Percentiles rank a stretch among this genome's conserved stretches.
Evolutionary conservation across 2,888 invertebrate species (phyloP).

Genomic region (Muschampia plurimacula): DNA sequence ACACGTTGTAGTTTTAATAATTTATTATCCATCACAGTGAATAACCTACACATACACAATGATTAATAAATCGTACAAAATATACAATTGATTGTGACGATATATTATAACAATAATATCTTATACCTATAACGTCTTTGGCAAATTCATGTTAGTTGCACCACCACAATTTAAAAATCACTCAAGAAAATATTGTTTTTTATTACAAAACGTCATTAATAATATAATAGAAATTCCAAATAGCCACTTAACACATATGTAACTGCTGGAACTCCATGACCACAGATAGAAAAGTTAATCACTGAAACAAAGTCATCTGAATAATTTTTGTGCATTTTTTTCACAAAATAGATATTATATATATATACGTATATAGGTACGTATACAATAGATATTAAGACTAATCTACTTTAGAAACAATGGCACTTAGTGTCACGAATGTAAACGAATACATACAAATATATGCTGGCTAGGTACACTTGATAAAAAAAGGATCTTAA

Average conservation of each 20-base stretch:
- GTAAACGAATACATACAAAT: background rate
- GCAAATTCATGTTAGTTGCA: background rate
- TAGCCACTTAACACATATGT: no score
- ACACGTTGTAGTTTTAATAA: background rate
- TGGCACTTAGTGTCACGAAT: slow-evolving; percentile 27
- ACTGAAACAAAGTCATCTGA: background rate
- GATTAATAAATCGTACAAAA: slow-evolving; percentile 2
- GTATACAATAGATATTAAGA: background rate
- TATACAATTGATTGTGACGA: slow-evolving; percentile 3
- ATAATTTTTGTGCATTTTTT: background rate
- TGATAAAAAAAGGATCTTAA: no score
- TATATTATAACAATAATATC: background rate
- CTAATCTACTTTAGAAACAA: background rate
- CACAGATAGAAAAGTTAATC: background rate
- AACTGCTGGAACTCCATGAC: background rate
- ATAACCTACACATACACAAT: background rate
- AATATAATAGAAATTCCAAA: no score
- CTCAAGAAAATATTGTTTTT: background rate
- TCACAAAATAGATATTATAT: background rate
- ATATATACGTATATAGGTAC: no score
- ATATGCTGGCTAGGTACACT: background rate
- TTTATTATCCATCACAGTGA: slow-evolving; percentile 11
- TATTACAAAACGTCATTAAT: background rate
- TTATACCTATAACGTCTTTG: background rate
- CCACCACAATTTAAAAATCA: background rate